A percentile compares a stretch with the other conserved stretches of the same genome.
phyloP scores from a whole-genome alignment of 2,113 vertebrate genomes.

The Pterocles burchelli region DNA sequence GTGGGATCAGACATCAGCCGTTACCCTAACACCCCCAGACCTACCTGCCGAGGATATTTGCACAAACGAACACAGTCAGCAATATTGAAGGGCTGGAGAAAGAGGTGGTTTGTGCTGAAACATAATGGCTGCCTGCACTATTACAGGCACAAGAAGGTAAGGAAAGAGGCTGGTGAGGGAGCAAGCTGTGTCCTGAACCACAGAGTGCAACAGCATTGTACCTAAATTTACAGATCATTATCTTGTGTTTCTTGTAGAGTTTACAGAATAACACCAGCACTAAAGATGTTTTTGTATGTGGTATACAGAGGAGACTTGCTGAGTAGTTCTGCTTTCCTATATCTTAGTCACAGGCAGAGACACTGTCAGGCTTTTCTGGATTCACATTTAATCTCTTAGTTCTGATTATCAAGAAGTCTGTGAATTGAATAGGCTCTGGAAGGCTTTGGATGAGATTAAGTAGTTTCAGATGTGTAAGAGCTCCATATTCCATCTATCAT shows the following conservation, averaged over 20 bases:
- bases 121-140: slow-evolving; percentile 86
- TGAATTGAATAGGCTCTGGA: neutral
- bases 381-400: neutral
- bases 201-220: neutral
- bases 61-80: slow-evolving; percentile 88
- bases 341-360: neutral
- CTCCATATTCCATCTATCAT: neutral
- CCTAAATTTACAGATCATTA: neutral
- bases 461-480: neutral
- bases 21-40: slow-evolving; percentile 84
- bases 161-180: neutral
- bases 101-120: slow-evolving; percentile 91
- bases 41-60: slow-evolving; percentile 87
- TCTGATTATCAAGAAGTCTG: neutral
- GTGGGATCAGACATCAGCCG: slow-evolving; percentile 89
- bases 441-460: neutral
- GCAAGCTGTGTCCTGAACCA: neutral
- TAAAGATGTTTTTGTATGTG: neutral
- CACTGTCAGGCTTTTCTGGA: neutral
- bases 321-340: neutral
- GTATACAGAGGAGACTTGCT: neutral
- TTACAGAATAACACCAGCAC: neutral
- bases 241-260: neutral
- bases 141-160: slow-evolving; percentile 90
- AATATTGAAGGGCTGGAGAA: slow-evolving; percentile 91